These are phyloP conservation scores for Crenuchus spilurus DNA, from an alignment of 2,797 vertebrate species.

Conservation along the genomic window DNA sequence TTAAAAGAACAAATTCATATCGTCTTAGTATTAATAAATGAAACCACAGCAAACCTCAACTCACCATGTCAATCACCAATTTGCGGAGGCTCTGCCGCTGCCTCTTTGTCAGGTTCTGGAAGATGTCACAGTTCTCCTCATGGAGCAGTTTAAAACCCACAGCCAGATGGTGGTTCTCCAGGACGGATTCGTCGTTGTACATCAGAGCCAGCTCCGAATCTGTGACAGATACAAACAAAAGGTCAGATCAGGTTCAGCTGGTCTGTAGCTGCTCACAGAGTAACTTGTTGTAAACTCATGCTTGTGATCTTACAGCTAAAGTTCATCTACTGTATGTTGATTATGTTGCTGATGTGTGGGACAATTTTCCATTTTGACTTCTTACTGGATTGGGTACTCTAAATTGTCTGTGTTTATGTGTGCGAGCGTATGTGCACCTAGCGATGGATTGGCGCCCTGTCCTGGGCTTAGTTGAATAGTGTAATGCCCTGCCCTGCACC, in stretches of 20 bases:
- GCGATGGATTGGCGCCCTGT: no score
- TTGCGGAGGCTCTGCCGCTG: slow-evolving; percentile 91
- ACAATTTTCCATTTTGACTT: neutral
- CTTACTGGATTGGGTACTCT: no score
- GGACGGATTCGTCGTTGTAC: slow-evolving; percentile 94
- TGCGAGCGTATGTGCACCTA: no score
- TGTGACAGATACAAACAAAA: slow-evolving; percentile 60
- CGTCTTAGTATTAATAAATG: neutral
- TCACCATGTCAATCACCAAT: slow-evolving; percentile 94
- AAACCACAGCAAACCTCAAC: slow-evolving; percentile 10
- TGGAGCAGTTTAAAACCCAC: slow-evolving; percentile 96
- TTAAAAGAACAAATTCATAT: neutral
- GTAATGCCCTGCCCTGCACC: no score
- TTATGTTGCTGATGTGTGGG: neutral
- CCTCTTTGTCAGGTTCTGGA: slow-evolving; percentile 90
- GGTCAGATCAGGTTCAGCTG: neutral
- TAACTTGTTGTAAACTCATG: neutral
- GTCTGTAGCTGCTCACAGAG: neutral
- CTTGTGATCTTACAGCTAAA: neutral
- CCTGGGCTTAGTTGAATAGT: no score
- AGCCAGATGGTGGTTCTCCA: slow-evolving; percentile 95
- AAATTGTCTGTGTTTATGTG: no score
- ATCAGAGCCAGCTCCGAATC: slow-evolving; percentile 95
- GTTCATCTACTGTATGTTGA: neutral
- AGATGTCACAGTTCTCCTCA: slow-evolving; percentile 94